A percentile compares a stretch with the other conserved stretches of the same genome.
These are phyloP conservation scores for Chrysemys picta DNA, from an alignment of 2,113 vertebrate genomes.

Conservation along the genomic window DNA sequence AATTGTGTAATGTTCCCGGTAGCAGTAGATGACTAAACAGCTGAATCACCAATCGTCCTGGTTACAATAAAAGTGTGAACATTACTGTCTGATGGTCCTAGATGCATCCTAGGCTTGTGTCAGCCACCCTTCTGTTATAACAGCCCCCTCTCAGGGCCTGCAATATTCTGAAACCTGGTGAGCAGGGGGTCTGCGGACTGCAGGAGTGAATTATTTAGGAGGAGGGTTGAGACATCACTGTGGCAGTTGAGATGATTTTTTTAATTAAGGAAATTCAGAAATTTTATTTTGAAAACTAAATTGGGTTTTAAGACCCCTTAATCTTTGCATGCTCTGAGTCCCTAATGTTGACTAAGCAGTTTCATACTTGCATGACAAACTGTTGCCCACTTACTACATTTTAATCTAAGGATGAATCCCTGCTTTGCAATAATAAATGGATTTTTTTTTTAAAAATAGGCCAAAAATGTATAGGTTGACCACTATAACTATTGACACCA, in stretches of 20 bases:
- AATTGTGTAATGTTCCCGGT: not conserved
- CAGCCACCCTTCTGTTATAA: not conserved
- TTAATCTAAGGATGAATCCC: not conserved
- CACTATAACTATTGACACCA: not conserved
- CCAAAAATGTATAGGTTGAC: not conserved
- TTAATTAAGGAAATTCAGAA: not conserved
- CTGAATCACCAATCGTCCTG: slow-evolving; percentile 39
- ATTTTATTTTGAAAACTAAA: not conserved
- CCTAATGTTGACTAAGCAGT: fast-evolving
- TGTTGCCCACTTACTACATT: not conserved
- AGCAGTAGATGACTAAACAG: slow-evolving; percentile 24
- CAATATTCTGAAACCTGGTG: not conserved
- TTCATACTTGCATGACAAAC: not conserved
- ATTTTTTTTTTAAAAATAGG: not conserved
- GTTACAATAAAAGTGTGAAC: not conserved
- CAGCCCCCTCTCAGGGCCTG: not conserved
- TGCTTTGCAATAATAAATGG: not conserved
- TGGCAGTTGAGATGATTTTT: not conserved
- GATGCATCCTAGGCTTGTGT: not conserved
- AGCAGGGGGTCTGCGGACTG: not conserved
- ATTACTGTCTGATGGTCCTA: not conserved
- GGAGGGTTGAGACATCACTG: not conserved
- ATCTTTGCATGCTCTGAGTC: not conserved
- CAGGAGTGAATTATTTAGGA: not conserved
- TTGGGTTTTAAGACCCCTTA: not conserved